Evolutionary conservation across 1,140 invertebrate species (phyloP).

Genomic region (Teleopsis dalmanni): DNA sequence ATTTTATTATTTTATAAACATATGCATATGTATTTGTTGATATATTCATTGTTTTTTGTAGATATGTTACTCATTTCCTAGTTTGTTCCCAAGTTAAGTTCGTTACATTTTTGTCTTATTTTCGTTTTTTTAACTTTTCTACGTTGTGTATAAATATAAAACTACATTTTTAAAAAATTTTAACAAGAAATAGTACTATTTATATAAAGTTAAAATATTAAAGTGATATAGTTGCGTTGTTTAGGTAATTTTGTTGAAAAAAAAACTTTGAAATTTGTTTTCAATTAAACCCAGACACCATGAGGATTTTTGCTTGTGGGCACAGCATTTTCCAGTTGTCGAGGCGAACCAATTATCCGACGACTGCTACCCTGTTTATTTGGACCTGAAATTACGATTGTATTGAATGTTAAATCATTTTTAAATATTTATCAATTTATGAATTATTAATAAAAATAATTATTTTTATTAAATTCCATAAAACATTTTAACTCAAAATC

Average conservation of each 20-base stretch:
- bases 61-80: constrained; percentile 26
- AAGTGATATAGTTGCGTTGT: not conserved
- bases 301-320: constrained; percentile 92
- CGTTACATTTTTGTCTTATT: constrained; percentile 6
- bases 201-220: too few relatives aligned
- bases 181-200: too few relatives aligned
- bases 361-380: constrained; percentile 78
- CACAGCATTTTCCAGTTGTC: constrained; percentile 85
- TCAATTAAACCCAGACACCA: constrained; percentile 81
- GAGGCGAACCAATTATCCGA: constrained; percentile 81
- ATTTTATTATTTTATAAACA: constrained; percentile 3
- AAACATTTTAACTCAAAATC: not conserved
- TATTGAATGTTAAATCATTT: not conserved
- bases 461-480: not conserved
- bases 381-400: too few relatives aligned
- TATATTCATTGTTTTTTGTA: constrained; percentile 7
- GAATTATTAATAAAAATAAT: constrained; percentile 1
- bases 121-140: too few relatives aligned
- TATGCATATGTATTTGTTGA: not conserved
- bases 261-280: not conserved
- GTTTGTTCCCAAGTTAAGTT: constrained; percentile 26
- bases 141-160: too few relatives aligned
- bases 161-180: too few relatives aligned
- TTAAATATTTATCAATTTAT: constrained; percentile 19
- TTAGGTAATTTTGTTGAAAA: not conserved